A percentile compares a stretch with the other conserved stretches of the same genome.
Evolutionary conservation across 2,888 invertebrate genomes (phyloP).

Genomic region (Pristionchus mayeri): DNA sequence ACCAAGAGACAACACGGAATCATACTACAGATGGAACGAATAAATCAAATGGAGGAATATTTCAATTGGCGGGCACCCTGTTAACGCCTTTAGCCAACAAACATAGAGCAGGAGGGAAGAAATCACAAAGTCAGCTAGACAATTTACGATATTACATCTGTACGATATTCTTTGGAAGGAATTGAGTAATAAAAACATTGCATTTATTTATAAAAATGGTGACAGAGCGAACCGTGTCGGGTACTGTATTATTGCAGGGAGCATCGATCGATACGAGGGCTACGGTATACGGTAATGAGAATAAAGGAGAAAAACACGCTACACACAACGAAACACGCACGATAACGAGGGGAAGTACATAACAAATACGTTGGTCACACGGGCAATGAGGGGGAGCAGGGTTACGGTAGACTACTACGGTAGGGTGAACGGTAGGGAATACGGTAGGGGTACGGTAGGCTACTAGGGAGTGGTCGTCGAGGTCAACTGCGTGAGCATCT

Average conservation of each 20-base stretch:
- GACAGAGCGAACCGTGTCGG: neutral
- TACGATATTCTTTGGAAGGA: conserved; percentile 12
- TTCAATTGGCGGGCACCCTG: conserved; percentile 34
- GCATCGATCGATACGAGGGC: conserved; percentile 2
- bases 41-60: conserved; percentile 9
- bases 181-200: neutral
- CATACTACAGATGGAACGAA: conserved; percentile 25
- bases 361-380: conserved; percentile 25
- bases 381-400: neutral
- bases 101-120: neutral
- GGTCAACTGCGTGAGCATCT: conserved; percentile 3
- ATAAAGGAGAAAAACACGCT: neutral
- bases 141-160: neutral
- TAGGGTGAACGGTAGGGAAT: neutral
- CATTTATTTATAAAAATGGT: neutral
- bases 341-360: neutral
- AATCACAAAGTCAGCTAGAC: neutral
- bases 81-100: neutral
- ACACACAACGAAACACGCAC: neutral
- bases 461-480: neutral
- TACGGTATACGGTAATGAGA: neutral
- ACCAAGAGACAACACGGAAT: neutral
- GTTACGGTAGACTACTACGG: neutral
- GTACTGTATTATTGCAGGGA: conserved; percentile 38
- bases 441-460: conserved; percentile 1